Percentiles rank a stretch among this genome's conserved stretches.
phyloP scores from a whole-genome alignment of 2,888 invertebrate species.

The Caenorhabditis zanzibari region DNA sequence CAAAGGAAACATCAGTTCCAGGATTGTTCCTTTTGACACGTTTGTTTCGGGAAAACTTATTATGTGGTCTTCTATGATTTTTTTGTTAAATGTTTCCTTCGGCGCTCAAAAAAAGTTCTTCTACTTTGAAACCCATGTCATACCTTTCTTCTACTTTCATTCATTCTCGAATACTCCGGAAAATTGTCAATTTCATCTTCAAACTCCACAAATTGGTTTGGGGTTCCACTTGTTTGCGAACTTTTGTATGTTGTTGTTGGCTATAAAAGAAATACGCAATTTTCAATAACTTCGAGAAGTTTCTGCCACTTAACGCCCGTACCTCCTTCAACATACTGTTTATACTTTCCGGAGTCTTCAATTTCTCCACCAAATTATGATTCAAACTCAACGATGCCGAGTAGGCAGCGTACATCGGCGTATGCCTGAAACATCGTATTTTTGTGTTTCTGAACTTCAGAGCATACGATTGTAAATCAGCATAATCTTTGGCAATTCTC shows the following conservation, averaged over 20 bases:
- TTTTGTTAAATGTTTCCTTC: neutral
- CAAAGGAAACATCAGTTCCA: slow-evolving; percentile 13
- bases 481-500: slow-evolving; percentile 53
- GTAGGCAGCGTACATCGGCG: slow-evolving; percentile 67
- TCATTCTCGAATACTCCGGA: slow-evolving; percentile 47
- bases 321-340: slow-evolving; percentile 34
- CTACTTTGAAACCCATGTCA: neutral
- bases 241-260: slow-evolving; percentile 6
- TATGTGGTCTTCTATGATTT: neutral
- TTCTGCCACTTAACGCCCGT: neutral
- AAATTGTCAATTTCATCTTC: slow-evolving; percentile 36
- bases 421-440: slow-evolving; percentile 37
- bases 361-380: slow-evolving; percentile 42
- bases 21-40: neutral
- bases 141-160: slow-evolving; percentile 53
- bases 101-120: neutral
- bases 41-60: neutral
- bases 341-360: slow-evolving; percentile 26
- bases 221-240: slow-evolving; percentile 18
- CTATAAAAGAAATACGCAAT: slow-evolving; percentile 2
- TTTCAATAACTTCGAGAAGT: slow-evolving; percentile 1
- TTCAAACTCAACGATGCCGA: slow-evolving; percentile 42
- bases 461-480: slow-evolving; percentile 54
- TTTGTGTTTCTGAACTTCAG: neutral
- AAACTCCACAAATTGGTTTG: slow-evolving; percentile 25